phyloP scores from a whole-genome alignment of 1,140 invertebrate species.

The Leptonema lineaticorne region DNA sequence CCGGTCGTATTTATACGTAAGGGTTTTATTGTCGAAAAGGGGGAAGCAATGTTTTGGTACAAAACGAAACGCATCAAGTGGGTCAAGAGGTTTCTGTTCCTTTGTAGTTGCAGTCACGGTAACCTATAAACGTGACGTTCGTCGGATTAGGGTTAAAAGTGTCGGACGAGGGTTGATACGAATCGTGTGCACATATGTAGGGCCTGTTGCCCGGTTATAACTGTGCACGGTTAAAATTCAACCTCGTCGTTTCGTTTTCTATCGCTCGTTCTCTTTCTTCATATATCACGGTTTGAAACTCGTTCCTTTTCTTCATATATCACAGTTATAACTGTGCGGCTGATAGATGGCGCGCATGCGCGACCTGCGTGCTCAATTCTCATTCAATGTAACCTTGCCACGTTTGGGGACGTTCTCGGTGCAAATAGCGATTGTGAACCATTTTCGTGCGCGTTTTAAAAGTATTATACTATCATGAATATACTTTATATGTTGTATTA shows the following conservation, averaged over 20 bases:
- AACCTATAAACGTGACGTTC: constrained; percentile 6
- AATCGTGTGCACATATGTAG: neutral
- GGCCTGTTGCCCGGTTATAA: neutral
- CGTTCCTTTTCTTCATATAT: too few relatives aligned
- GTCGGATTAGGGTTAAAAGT: neutral
- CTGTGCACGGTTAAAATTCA: too few relatives aligned
- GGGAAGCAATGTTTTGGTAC: neutral
- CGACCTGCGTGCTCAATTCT: neutral
- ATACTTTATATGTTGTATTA: too few relatives aligned
- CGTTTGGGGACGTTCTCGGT: constrained; percentile 5
- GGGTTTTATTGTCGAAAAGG: neutral
- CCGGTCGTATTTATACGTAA: too few relatives aligned
- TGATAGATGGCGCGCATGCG: constrained; percentile 3
- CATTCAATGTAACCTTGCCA: constrained; percentile 25
- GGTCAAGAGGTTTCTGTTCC: neutral
- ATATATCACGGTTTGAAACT: too few relatives aligned
- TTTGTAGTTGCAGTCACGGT: neutral
- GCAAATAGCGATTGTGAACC: neutral
- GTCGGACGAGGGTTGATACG: neutral
- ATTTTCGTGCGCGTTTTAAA: too few relatives aligned
- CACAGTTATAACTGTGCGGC: too few relatives aligned
- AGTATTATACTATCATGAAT: too few relatives aligned
- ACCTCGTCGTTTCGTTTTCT: too few relatives aligned
- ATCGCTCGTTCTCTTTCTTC: too few relatives aligned
- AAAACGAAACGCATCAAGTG: neutral